These are phyloP conservation scores for Leptinotarsa texana DNA, from an alignment of 1,140 invertebrate genomes.

Conservation along the genomic window DNA sequence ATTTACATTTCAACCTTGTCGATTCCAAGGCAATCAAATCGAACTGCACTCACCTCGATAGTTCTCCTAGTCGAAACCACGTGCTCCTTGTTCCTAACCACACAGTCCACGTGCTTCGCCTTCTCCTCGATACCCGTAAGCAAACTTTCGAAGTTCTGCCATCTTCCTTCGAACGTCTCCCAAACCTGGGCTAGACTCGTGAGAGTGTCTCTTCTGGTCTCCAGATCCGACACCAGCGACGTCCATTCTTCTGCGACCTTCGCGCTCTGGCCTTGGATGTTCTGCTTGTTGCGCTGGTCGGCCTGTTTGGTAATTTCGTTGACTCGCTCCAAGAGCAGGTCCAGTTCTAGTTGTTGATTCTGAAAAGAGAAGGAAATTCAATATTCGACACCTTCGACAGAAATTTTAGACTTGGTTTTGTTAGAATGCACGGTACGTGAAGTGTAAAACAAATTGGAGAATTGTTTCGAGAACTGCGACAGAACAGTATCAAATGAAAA, in stretches of 20 bases:
- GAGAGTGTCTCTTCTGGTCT: slow-evolving; percentile 65
- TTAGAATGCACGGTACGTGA: neutral
- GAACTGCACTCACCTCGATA: slow-evolving; percentile 64
- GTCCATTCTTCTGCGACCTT: slow-evolving; percentile 76
- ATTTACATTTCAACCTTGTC: neutral
- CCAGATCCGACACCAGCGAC: slow-evolving; percentile 70
- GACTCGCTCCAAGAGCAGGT: slow-evolving; percentile 69
- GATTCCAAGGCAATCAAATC: neutral
- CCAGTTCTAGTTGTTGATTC: slow-evolving; percentile 66
- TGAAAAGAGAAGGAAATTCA: slow-evolving; percentile 49
- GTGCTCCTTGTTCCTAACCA: slow-evolving; percentile 73
- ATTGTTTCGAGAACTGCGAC: too few relatives aligned
- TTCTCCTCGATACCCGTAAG: slow-evolving; percentile 70
- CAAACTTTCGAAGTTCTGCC: slow-evolving; percentile 66
- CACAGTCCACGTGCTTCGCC: slow-evolving; percentile 72
- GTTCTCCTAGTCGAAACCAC: slow-evolving; percentile 70
- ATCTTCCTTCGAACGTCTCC: slow-evolving; percentile 75
- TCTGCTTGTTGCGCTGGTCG: slow-evolving; percentile 64
- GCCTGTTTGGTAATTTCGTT: slow-evolving; percentile 67
- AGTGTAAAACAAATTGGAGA: neutral
- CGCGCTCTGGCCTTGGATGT: slow-evolving; percentile 66
- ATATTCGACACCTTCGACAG: too few relatives aligned
- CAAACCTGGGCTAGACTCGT: slow-evolving; percentile 71
- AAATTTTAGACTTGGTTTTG: too few relatives aligned
- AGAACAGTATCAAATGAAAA: too few relatives aligned